Evolutionary conservation across 2,797 vertebrate genomes (phyloP), one percentile per base, ranked within the genome.

Genomic region (Chloroceryle inda): DNA sequence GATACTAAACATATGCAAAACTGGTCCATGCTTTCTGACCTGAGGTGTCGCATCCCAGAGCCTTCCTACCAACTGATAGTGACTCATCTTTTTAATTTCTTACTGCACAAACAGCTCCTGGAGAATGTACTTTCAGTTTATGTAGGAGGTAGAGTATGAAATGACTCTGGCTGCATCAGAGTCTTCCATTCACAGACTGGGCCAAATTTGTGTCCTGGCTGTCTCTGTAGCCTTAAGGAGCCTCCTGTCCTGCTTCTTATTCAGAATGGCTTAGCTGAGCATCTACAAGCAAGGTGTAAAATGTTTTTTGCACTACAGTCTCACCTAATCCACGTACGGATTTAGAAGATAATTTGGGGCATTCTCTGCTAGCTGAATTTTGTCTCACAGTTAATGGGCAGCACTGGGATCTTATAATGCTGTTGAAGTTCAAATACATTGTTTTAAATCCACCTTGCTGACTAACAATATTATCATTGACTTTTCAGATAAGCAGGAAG

Each of bases 401-500:
- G 58, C 50, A 0, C 3, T 92, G 92, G 53, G 55, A 92, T 80
- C 96, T 97, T 37, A 8, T 86, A 62, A 83, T 61, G 49, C 75
- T 22, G 29, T 64, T 59, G 47, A 95, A 64, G 33, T 84, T 95
- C 52, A 88, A 79, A 93, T 53, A 55, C 7, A 13, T 92, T 89
- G 76, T 82, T 72, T 66, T 74, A 88, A 97, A 96, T 94, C 69
- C 53, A 77, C 53, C 31, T 82, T 89, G 35, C 79, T 66, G 13
- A 49, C 79, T 86, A 44, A 31, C 20, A 45, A 3, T 93, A 42
- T 74, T 59, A 85, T 69, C 94, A 94, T 13, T 71, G 68, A 66
- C 58, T 87, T 95, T 89, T 74, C 0, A 1, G 91, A 91, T 93
- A 88, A 94, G 73, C n/a, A 47, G 78, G 56, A 91, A 94, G 68